Evolutionary conservation across 2,888 invertebrate species (phyloP), one percentile per base, ranked within the genome.

Genomic region (Himalopsyche japonica): DNA sequence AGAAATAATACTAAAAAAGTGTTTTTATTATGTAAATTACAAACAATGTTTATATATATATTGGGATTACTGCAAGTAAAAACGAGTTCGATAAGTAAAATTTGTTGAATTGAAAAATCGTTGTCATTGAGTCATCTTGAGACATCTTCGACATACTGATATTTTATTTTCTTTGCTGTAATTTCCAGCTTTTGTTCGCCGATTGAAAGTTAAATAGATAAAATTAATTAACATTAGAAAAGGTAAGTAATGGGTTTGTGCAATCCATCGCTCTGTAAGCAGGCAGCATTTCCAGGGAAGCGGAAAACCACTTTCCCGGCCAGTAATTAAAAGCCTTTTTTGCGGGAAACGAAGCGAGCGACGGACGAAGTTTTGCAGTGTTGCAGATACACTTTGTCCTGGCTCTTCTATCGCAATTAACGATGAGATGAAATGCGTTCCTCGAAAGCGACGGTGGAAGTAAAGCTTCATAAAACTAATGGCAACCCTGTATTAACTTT

Each of bases 271-370:
- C 5, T 27, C 15, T 24, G 70, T 27, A 12, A 27, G 70, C 24
- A 70, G 70, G 27, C 8, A 15, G 27, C 70, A 30, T 8, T 70
- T 70, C 15, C 70, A 70, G 12, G 27, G 70, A 70, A 70, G 70
- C 30, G 70, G 70, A 70, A 70, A 57, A 70, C 24, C 27, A 27
- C 70, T 70, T 70, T 70, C 70, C 70, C 70, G 32, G 64, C 15
- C 32, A 81, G 80, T 83, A 83, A 83, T 83, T 83, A 83, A 83
- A 83, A 80, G 78, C 77, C 49, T 76, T 83, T 82, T 83, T 83
- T 80, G 79, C 80, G 47, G 76, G 48, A 76, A 76, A 70, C 76
- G 79, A 47, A 49, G 32, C 80, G 70, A 48, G 8, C 48, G 32
- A 24, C 37, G 30, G 43, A 3, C 76, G 76, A 79, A 76, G 64